These are phyloP conservation scores for Orthosia gothica DNA, from an alignment of 2,888 invertebrate genomes.

Conservation along the genomic window DNA sequence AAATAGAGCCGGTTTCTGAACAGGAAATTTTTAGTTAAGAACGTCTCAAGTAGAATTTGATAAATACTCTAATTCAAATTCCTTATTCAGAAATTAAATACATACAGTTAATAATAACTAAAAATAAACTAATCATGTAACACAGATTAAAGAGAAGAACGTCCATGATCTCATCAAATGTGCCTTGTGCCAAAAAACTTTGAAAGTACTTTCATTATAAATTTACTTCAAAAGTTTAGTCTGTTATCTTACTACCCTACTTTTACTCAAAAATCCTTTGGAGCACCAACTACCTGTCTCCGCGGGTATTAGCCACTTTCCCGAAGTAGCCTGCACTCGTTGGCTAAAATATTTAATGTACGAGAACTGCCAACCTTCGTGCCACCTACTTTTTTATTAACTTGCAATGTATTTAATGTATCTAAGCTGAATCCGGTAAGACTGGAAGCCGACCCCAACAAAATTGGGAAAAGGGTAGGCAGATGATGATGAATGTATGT, in stretches of 20 bases:
- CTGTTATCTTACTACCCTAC: slow-evolving; percentile 3
- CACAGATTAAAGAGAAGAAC: neutral
- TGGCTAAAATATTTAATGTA: slow-evolving; percentile 36
- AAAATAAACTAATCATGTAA: no score
- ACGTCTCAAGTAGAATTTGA: no score
- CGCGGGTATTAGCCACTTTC: slow-evolving; percentile 34
- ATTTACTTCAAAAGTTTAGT: slow-evolving; percentile 21
- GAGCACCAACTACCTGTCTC: slow-evolving; percentile 15
- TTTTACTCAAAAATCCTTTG: slow-evolving; percentile 2
- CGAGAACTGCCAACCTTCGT: neutral
- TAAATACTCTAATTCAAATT: no score
- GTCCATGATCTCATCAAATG: neutral
- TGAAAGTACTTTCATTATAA: slow-evolving; percentile 22
- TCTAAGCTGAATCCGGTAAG: no score
- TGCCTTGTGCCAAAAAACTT: neutral
- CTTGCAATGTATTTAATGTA: no score
- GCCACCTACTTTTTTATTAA: neutral
- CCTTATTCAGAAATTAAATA: no score
- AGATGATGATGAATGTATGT: no score
- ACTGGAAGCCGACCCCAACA: no score
- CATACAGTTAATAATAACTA: neutral
- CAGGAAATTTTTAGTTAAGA: no score
- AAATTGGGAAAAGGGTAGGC: no score
- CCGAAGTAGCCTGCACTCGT: slow-evolving; percentile 32
- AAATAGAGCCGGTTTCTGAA: no score